Conservation (phyloP, 2,113 vertebrate genomes). For the Dendropsophus ebraccatus region DNA sequence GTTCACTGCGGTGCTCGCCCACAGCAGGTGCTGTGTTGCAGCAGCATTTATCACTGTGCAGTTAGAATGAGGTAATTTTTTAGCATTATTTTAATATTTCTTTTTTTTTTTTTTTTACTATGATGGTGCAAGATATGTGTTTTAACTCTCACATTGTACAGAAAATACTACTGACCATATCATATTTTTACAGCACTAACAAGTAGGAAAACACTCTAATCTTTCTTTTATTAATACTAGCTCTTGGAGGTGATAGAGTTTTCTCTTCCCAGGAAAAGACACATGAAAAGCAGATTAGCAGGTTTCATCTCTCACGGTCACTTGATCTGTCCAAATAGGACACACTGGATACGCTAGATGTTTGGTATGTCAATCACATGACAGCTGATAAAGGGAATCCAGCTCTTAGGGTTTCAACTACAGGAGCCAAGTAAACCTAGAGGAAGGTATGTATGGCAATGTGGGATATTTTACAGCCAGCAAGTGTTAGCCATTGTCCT, state of each 20-base stretch:
- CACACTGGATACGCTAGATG: conserved; percentile 36
- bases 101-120: no score
- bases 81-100: no score
- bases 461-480: conserved; percentile 12
- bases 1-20: no score
- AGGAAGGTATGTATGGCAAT: conserved; percentile 30
- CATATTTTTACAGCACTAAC: neutral
- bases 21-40: neutral
- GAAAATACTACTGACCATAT: neutral
- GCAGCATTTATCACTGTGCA: no score
- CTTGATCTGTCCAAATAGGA: conserved; percentile 33
- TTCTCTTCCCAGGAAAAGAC: conserved; percentile 43
- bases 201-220: neutral
- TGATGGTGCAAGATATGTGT: neutral
- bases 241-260: neutral
- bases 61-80: no score
- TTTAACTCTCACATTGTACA: neutral
- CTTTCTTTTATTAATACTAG: neutral
- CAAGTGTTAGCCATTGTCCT: conserved; percentile 17
- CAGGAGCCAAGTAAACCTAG: conserved; percentile 47
- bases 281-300: conserved; percentile 53
- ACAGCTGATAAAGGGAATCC: conserved; percentile 41
- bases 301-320: conserved; percentile 30
- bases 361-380: conserved; percentile 49
- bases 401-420: conserved; percentile 31